Base-by-base conservation (phyloP, 2,888 invertebrate species). In the Spialia ferax region DNA sequence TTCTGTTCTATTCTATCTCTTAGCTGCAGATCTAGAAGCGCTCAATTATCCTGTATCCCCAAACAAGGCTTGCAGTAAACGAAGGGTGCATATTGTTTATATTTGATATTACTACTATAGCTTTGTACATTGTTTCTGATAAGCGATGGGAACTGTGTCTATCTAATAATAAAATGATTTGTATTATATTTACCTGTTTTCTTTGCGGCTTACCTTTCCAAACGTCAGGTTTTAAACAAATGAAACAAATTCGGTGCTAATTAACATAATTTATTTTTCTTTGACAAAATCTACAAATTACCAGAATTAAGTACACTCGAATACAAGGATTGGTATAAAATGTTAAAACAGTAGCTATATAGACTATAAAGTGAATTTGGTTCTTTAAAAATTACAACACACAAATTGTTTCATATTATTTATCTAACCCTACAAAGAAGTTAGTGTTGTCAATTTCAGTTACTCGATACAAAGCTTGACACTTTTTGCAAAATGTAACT, bases 111-210 rank as follows among this genome's bases (percentile, higher is more conserved):
- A 93, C 93, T 94, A 93, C 92, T 94, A 94, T 95, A 95, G 95
- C 95, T 95, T 95, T 95, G 95, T 95, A 95, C 95, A 95, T 95
- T 95, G 93, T 95, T 95, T 95, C 95, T 95, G 94, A 95, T 95
- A 95, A 95, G 95, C 95, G 94, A 94, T 94, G 94, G 95, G 95
- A 95, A 95, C 95, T 95, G 95, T 95, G 95, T 95, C 95, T 95
- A 95, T 95, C 94, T 94, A 94, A 95, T 94, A 94, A 94, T 94
- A 94, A 94, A 95, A 95, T 95, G 95, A 95, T 95, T 95, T 95
- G 95, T 95, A 95, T 95, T 95, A 95, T 95, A 92, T 50, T 74
- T 8, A 68, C 70, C 59, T 82, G 76, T 79, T 87, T 88, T 77
- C 76, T 81, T 83, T 73, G 29, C 52, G 54, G 22, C 65, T 42